These are phyloP conservation scores for Prunella himalayana DNA, from an alignment of 2,113 vertebrate species.

Conservation along the genomic window DNA sequence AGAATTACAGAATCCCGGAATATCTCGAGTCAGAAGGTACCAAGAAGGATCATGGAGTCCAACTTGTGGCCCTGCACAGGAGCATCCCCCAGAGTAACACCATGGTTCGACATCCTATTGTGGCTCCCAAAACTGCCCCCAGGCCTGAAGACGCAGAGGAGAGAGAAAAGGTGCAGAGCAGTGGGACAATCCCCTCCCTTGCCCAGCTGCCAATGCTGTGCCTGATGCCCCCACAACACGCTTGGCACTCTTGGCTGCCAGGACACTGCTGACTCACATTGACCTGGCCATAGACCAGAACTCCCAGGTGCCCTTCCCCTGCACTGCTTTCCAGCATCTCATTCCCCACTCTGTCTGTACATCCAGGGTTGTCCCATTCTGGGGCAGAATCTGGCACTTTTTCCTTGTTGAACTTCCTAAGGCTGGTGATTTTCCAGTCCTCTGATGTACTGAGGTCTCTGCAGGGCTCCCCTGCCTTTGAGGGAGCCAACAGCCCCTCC, in stretches of 20 bases:
- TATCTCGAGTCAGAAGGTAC: fast-evolving
- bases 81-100: not conserved
- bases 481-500: not conserved
- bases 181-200: fast-evolving
- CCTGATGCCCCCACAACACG: fast-evolving
- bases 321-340: not conserved
- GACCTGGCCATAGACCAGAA: fast-evolving
- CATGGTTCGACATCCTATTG: not conserved
- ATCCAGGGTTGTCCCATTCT: not conserved
- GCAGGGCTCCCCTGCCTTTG: fast-evolving
- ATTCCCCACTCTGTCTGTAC: not conserved
- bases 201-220: fast-evolving
- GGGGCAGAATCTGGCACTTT: fast-evolving
- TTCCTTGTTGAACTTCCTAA: fast-evolving
- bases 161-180: not conserved
- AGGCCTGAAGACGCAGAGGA: not conserved
- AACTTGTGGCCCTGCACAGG: not conserved
- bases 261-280: fast-evolving
- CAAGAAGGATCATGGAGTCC: not conserved
- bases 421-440: not conserved
- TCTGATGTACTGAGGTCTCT: fast-evolving
- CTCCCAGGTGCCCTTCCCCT: not conserved
- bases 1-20: not conserved
- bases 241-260: not conserved
- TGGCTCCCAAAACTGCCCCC: not conserved